Evolutionary conservation across 1,140 invertebrate species (phyloP), one percentile per base, ranked within the genome.

Genomic region (Drosophila melanogaster): DNA sequence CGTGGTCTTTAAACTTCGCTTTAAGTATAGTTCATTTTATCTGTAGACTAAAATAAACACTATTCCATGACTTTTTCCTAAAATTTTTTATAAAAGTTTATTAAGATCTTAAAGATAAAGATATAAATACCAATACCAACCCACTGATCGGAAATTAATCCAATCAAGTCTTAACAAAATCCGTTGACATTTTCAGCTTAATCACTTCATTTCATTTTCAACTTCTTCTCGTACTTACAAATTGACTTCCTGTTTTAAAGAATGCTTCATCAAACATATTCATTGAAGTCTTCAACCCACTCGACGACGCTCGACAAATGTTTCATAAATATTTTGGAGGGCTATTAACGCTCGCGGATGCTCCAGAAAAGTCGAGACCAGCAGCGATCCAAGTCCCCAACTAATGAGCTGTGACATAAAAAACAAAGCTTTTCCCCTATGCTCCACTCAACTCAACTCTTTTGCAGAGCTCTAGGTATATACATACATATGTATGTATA

Each of bases 331-430:
- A 75, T 87, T 75, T 75, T 15, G 54, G 33, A 70, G 57, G 58
- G 64, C 81, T 74, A 77, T 85, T 62, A 84, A 69, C 61, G 77
- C 81, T 84, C 70, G 49, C 70, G 62, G 72, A 84, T 74, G 49
- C 57, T 61, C 33, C 43, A 30, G 15, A 59, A 60, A 40, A 41
- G 56, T 65, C 57, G 58, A 33, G 43, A 71, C 61, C 71, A 38
- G 41, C 51, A 69, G 64, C 69, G 37, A 43, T 43, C 11, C 38
- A 7, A 12, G 40, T 43, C 47, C 19, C 44, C 61, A 81, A 77
- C 84, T 87, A 87, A 87, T 87, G 83, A 87, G 79, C 75, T 73
- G 78, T 79, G 83, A 76, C 75, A 76, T 86, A 76, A 87, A 77
- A 76, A 76, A 67, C 60, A 69, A 89, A 87, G 81, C 78, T 81